A percentile compares a stretch with the other conserved stretches of the same genome.
Conservation (phyloP, 2,888 invertebrate genomes). For the Physocephala rufipes region DNA sequence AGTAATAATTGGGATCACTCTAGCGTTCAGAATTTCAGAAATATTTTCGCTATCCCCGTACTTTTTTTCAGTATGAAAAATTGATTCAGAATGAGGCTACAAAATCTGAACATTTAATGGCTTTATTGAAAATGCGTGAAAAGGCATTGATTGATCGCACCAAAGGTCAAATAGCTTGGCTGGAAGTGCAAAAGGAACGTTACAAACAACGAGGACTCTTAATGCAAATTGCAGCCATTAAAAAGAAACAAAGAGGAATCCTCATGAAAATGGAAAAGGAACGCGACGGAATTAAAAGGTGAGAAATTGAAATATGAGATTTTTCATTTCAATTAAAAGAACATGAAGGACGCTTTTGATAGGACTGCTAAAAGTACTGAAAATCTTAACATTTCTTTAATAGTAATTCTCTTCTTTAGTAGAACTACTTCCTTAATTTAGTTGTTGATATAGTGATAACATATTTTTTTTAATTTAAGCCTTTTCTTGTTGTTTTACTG, state of each 20-base stretch:
- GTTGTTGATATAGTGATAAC: too few species aligned
- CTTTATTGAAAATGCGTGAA: conserved; percentile 74
- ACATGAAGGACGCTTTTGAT: too few species aligned
- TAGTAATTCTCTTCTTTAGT: too few species aligned
- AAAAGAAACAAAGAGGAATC: conserved; percentile 75
- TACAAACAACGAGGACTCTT: conserved; percentile 69
- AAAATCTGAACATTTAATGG: conserved; percentile 73
- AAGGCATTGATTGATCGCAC: conserved; percentile 75
- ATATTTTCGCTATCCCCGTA: background rate
- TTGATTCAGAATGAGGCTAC: conserved; percentile 75
- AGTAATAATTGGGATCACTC: conserved; percentile 39
- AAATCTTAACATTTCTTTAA: too few species aligned
- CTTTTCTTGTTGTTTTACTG: too few species aligned
- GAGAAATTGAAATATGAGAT: conserved; percentile 37
- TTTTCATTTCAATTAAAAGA: too few species aligned
- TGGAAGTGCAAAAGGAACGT: conserved; percentile 74
- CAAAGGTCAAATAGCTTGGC: conserved; percentile 71
- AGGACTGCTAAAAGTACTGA: too few species aligned
- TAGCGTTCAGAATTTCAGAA: background rate
- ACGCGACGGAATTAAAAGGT: conserved; percentile 74
- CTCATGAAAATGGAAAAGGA: conserved; percentile 74
- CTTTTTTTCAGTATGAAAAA: conserved; percentile 69
- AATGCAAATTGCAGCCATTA: conserved; percentile 70
- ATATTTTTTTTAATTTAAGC: too few species aligned
- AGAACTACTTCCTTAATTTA: too few species aligned